Conservation (phyloP, 2,797 vertebrate genomes). For the Corythornis leucogaster region DNA sequence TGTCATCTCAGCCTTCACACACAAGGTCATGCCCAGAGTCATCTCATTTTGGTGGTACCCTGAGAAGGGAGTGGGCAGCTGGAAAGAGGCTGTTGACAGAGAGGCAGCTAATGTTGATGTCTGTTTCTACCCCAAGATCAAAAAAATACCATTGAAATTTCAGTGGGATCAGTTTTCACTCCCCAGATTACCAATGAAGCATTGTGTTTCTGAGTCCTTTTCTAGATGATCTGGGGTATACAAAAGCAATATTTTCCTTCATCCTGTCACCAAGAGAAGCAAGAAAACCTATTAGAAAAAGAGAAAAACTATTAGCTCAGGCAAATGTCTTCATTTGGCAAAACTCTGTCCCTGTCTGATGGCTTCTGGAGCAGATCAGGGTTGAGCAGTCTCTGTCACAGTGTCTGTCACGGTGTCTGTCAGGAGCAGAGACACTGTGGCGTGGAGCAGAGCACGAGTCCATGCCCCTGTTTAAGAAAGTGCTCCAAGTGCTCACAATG, state of each 20-base stretch:
- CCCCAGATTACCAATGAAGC: not conserved
- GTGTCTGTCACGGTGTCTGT: not conserved
- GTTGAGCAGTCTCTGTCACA: not conserved
- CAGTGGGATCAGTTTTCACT: not conserved
- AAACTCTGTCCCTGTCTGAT: not conserved
- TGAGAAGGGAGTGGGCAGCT: not conserved
- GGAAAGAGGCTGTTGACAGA: not conserved
- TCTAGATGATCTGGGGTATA: not conserved
- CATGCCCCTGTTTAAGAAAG: slow-evolving; percentile 27
- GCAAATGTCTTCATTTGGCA: not conserved
- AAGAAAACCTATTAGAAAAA: not conserved
- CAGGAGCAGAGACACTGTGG: slow-evolving; percentile 7
- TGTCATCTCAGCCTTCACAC: not conserved
- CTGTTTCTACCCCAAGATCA: not conserved
- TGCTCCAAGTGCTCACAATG: not conserved
- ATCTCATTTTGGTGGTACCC: not conserved
- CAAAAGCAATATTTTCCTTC: not conserved
- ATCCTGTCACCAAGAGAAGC: not conserved
- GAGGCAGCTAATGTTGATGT: not conserved
- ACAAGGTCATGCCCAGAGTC: not conserved
- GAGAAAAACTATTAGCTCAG: not conserved
- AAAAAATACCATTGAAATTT: not conserved
- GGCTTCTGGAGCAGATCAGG: not conserved
- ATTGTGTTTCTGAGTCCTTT: not conserved
- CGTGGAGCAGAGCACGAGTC: slow-evolving; percentile 4